These are phyloP conservation scores for Atherinomorus stipes DNA, from an alignment of 2,113 vertebrate genomes.

Conservation along the genomic window DNA sequence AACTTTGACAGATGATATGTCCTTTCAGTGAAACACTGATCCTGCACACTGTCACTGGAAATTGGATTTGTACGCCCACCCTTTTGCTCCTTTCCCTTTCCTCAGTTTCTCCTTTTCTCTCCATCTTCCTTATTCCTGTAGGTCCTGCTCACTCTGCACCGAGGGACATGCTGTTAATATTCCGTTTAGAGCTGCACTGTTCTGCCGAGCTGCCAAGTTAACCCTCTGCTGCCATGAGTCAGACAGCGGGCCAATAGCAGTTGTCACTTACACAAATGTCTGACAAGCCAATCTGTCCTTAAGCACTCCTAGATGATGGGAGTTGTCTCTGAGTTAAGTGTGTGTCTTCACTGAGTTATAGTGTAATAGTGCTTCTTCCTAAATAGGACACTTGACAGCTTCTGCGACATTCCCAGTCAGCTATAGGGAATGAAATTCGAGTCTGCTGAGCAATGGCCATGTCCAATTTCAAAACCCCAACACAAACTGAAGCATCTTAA, in stretches of 20 bases:
- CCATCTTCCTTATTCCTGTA: conserved; percentile 42
- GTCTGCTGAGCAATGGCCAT: conserved; percentile 9
- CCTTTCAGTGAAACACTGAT: conserved; percentile 79
- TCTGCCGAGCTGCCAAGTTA: conserved; percentile 64
- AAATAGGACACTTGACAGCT: conserved; percentile 8
- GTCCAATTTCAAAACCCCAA: conserved; percentile 31
- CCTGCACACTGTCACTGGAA: conserved; percentile 81
- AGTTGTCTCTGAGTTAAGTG: conserved; percentile 21
- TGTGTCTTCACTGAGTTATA: conserved; percentile 35
- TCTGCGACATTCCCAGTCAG: conserved; percentile 11
- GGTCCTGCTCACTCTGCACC: conserved; percentile 58
- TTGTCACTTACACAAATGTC: conserved; percentile 61
- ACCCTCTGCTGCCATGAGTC: conserved; percentile 61
- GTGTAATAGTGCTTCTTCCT: not conserved
- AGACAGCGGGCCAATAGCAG: conserved; percentile 50
- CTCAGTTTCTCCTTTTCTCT: conserved; percentile 44
- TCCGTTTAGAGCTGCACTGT: conserved; percentile 63
- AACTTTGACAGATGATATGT: conserved; percentile 83
- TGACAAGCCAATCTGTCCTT: conserved; percentile 50
- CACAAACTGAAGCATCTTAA: conserved; percentile 46
- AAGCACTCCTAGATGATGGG: conserved; percentile 41
- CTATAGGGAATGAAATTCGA: not conserved
- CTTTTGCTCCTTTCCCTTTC: conserved; percentile 43
- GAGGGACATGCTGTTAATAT: conserved; percentile 77
- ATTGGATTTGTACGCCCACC: conserved; percentile 76